A percentile compares a stretch with the other conserved stretches of the same genome.
phyloP scores from a whole-genome alignment of 2,888 invertebrate genomes.

The Graphium colonna region DNA sequence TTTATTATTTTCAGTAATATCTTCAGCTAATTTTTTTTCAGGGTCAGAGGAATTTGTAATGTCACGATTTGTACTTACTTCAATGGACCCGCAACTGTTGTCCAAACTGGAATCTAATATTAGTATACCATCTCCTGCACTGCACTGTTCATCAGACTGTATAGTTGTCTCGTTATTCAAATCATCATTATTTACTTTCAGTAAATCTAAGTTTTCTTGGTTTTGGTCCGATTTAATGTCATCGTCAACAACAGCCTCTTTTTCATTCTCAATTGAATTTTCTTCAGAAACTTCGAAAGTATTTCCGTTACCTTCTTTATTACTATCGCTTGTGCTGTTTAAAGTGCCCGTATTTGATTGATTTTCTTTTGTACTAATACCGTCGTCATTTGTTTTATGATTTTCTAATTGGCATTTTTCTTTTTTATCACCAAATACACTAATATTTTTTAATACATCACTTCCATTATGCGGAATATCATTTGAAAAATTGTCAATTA shows the following conservation, averaged over 20 bases:
- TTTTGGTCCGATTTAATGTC: not conserved
- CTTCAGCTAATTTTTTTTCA: not conserved
- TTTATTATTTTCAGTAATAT: not conserved
- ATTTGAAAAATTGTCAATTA: constrained; percentile 35
- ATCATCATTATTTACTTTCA: not conserved
- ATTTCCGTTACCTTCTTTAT: constrained; percentile 17
- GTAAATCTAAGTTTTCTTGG: not conserved
- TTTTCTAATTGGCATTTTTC: constrained; percentile 32
- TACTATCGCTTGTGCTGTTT: not conserved
- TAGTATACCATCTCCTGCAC: not conserved
- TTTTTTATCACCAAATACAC: not conserved
- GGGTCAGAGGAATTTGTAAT: not conserved
- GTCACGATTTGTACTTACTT: no score
- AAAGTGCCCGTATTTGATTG: no score
- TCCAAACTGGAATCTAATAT: no score
- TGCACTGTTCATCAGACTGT: not conserved
- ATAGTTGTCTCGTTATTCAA: not conserved
- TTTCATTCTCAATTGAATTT: not conserved
- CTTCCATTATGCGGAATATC: constrained; percentile 35
- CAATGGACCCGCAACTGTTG: no score
- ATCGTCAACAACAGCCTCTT: not conserved
- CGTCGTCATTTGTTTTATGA: no score
- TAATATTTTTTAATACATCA: constrained; percentile 22
- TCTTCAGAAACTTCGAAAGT: constrained; percentile 23
- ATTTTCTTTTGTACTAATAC: no score